phyloP scores from a whole-genome alignment of 2,113 vertebrate species.

The Macquaria australasica region DNA sequence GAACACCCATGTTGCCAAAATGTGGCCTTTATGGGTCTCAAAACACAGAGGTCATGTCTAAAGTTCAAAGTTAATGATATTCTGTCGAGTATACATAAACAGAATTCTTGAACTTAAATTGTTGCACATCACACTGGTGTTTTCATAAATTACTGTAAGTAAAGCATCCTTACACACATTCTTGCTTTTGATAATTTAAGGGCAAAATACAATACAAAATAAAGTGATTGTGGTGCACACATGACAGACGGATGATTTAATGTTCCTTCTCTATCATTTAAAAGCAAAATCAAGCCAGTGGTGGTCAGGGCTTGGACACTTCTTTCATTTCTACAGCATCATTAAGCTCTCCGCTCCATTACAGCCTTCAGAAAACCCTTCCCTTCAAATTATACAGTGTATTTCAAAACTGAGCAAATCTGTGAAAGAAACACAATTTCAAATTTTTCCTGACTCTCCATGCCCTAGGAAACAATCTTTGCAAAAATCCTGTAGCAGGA shows the following conservation, averaged over 20 bases:
- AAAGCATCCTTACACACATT: background rate
- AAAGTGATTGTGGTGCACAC: background rate
- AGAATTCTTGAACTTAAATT: background rate
- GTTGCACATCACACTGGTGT: too few species aligned
- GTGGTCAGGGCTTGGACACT: background rate
- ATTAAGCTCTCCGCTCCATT: conserved; percentile 17
- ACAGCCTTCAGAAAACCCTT: conserved; percentile 10
- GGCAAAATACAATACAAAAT: background rate
- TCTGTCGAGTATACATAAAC: background rate
- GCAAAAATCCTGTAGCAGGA: background rate
- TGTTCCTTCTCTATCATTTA: background rate
- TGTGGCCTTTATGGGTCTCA: background rate
- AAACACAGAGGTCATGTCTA: background rate
- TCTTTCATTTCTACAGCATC: conserved; percentile 18
- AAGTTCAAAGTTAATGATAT: background rate
- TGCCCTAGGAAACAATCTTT: background rate
- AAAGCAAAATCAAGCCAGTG: background rate
- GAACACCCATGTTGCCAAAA: background rate
- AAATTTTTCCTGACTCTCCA: background rate
- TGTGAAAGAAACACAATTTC: background rate
- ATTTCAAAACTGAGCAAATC: conserved; percentile 11
- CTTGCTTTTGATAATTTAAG: background rate
- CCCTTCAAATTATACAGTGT: background rate
- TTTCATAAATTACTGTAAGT: background rate
- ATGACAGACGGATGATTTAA: background rate